phyloP scores from a whole-genome alignment of 64 coral and sea anemone genomes.

The Orbicella faveolata region DNA sequence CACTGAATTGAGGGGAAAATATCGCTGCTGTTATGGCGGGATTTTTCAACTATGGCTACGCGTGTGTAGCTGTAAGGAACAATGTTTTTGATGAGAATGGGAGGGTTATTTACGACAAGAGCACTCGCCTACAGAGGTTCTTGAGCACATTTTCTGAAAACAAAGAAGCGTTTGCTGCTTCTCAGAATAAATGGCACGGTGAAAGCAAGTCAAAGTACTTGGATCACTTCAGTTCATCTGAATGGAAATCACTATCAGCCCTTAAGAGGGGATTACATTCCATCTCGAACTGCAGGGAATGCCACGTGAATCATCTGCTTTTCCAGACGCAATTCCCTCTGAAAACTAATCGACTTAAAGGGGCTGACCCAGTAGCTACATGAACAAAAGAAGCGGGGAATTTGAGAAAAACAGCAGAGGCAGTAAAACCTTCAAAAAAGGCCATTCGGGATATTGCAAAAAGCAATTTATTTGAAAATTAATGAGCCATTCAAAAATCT shows the following conservation, averaged over 20 bases:
- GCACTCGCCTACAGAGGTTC: conserved; percentile 25
- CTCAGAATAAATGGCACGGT: conserved; percentile 42
- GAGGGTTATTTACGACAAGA: conserved; percentile 37
- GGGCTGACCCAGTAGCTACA: neutral
- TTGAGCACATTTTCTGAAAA: conserved; percentile 15
- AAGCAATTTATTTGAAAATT: neutral
- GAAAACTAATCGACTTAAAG: conserved; percentile 45
- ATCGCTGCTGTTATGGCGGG: conserved; percentile 37
- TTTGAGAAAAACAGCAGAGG: neutral
- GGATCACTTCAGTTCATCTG: conserved; percentile 24
- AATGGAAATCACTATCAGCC: conserved; percentile 26
- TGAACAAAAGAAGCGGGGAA: neutral
- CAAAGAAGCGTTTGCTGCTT: conserved; percentile 43
- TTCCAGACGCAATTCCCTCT: conserved; percentile 42
- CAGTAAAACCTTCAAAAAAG: neutral
- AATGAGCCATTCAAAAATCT: conserved; percentile 8
- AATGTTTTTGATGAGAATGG: conserved; percentile 12
- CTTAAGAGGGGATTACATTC: conserved; percentile 31
- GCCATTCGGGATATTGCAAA: neutral
- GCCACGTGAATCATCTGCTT: conserved; percentile 27
- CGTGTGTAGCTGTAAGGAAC: conserved; percentile 45
- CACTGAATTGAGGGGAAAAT: neutral
- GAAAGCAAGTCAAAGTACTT: conserved; percentile 50
- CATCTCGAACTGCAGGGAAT: conserved; percentile 42
- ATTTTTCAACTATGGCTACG: conserved; percentile 60